A percentile compares a stretch with the other conserved stretches of the same genome.
Evolutionary conservation across 2,888 invertebrate genomes (phyloP).

Genomic region (Trachelus stipa): DNA sequence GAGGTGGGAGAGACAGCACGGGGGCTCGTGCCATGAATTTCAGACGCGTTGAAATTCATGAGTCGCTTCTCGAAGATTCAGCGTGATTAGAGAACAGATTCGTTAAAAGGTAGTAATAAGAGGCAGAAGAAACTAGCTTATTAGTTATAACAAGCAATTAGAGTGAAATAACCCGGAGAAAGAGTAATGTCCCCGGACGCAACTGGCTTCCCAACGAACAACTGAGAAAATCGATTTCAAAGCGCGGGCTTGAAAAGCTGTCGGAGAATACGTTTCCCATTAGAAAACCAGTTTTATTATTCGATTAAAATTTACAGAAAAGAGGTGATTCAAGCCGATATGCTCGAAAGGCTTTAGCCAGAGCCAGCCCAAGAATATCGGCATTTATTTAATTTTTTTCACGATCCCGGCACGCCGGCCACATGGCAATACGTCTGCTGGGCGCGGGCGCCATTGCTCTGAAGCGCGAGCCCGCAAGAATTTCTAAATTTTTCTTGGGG

Average conservation of each 20-base stretch:
- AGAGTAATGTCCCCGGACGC: background rate
- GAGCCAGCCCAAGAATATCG: background rate
- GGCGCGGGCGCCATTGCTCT: conserved; percentile 10
- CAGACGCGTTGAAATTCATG: background rate
- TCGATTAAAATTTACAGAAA: background rate
- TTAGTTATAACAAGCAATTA: background rate
- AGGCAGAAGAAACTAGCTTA: background rate
- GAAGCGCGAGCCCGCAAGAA: conserved; percentile 4
- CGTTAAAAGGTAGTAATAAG: background rate
- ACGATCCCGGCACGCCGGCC: conserved; percentile 51
- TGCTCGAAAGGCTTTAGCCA: background rate
- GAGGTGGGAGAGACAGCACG: background rate
- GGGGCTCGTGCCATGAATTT: background rate
- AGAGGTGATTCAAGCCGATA: background rate
- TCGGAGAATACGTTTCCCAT: background rate
- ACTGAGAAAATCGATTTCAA: background rate
- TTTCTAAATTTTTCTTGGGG: background rate
- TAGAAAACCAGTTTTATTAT: background rate
- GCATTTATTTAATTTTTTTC: conserved; percentile 7
- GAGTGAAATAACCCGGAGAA: background rate
- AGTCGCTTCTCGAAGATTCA: background rate
- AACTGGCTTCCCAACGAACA: background rate
- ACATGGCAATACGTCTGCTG: conserved; percentile 48
- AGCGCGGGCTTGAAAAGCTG: background rate
- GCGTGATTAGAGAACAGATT: background rate